Evolutionary conservation across 2,888 invertebrate species (phyloP).

Genomic region (Pyrrhosoma nymphula): DNA sequence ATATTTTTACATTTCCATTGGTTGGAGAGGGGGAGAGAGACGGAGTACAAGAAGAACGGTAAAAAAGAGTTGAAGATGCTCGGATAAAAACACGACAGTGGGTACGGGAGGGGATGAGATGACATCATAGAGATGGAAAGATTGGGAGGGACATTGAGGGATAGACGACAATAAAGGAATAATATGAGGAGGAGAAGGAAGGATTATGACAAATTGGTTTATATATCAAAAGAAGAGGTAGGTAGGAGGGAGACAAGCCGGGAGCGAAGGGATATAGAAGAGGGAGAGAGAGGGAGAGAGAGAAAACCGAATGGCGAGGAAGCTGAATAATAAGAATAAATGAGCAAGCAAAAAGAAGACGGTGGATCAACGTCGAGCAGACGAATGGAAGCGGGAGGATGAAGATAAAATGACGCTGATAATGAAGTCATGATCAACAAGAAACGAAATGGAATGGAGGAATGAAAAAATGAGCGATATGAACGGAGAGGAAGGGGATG

Average conservation of each 20-base stretch:
- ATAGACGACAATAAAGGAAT: slow-evolving; percentile 31
- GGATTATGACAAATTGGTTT: slow-evolving; percentile 26
- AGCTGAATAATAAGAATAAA: slow-evolving; percentile 22
- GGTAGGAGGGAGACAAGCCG: background rate
- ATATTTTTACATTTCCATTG: background rate
- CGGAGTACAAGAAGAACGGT: background rate
- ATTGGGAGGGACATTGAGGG: slow-evolving; percentile 47
- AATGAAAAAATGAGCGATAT: background rate
- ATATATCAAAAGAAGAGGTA: background rate
- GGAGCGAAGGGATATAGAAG: background rate
- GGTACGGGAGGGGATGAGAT: background rate
- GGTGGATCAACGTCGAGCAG: background rate
- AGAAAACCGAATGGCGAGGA: background rate
- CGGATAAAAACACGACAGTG: background rate
- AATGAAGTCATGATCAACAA: background rate
- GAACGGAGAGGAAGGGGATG: background rate
- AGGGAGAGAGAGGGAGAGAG: background rate
- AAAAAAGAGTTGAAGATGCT: slow-evolving; percentile 17
- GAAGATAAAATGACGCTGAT: slow-evolving; percentile 33
- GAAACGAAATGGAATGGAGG: slow-evolving; percentile 7
- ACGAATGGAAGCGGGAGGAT: background rate
- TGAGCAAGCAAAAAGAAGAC: background rate
- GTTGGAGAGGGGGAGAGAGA: background rate
- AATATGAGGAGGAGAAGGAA: background rate
- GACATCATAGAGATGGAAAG: slow-evolving; percentile 6